Evolutionary conservation across 2,113 vertebrate genomes (phyloP).

Genomic region (Anoplopoma fimbria): DNA sequence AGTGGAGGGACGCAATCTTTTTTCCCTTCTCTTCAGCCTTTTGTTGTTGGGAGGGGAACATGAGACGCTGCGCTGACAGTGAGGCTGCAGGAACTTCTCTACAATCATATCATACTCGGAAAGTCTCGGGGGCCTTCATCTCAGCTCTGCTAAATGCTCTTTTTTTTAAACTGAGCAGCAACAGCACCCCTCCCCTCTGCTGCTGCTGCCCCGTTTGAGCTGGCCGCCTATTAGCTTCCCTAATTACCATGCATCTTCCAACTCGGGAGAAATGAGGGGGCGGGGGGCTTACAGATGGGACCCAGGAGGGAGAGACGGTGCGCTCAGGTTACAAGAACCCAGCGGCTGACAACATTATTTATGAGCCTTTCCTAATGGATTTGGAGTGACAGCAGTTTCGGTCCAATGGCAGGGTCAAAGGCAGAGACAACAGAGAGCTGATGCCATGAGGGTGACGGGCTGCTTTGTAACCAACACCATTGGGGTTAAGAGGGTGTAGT

Average conservation of each 20-base stretch:
- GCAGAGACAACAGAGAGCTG: constrained; percentile 41
- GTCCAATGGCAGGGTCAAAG: constrained; percentile 65
- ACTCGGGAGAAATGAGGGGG: background rate
- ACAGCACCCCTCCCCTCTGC: constrained; percentile 23
- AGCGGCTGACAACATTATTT: constrained; percentile 71
- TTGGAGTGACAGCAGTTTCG: constrained; percentile 64
- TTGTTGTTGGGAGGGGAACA: constrained; percentile 28
- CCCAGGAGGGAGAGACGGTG: constrained; percentile 20
- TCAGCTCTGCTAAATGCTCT: constrained; percentile 30
- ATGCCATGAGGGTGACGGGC: constrained; percentile 47
- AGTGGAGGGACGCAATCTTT: constrained; percentile 12
- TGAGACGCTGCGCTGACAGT: constrained; percentile 21
- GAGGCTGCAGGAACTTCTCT: background rate
- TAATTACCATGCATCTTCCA: constrained; percentile 56
- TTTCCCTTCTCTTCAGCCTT: constrained; percentile 10
- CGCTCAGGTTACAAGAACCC: constrained; percentile 66
- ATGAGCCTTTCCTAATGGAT: constrained; percentile 70
- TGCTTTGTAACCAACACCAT: constrained; percentile 47
- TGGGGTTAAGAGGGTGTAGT: background rate
- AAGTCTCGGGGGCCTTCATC: constrained; percentile 26
- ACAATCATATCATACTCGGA: constrained; percentile 6
- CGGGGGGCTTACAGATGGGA: constrained; percentile 4
- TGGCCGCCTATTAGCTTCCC: constrained; percentile 50
- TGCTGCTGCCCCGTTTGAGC: constrained; percentile 25
- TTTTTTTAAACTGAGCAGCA: constrained; percentile 46